Base-by-base conservation (phyloP, 37 sponge, comb jelly and placozoan genomes). In the Aplysina aerophoba region DNA sequence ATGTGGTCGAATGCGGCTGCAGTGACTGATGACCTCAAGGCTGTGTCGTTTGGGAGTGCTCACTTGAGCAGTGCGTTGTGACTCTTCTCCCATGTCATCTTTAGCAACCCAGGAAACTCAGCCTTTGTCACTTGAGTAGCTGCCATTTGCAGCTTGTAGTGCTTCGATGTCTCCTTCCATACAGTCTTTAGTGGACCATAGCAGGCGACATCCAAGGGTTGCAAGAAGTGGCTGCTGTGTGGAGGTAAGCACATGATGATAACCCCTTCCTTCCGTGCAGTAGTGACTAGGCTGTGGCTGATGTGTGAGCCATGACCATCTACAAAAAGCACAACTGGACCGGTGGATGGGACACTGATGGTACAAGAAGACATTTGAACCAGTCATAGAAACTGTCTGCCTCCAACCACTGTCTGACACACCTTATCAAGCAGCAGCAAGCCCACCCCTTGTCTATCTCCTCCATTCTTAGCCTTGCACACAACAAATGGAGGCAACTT, bases 271-370 rank as follows among this genome's bases (percentile, higher is more conserved):
- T 69, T 55, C 14, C 75, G 66, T 31, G 91, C 91, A 61, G 33
- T 15, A n/a, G 68, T 68, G 54, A 87, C 80, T 30, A 87, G 31
- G 16, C 36, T 37, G 25, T 83, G 39, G 50, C 72, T 74, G 27
- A 88, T 25, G 61, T 91, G 85, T 28, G 85, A 88, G 44, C 83
- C 82, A 81, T 91, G 88, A n/a, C 92, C 92, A 91, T 91, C 92
- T 81, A 91, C 40, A 55, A 91, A 80, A 27, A 91, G 86, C 6
- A 88, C 39, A 12, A 84, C 82, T 24, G 92, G 88, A 28, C 37
- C 56, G 15, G 50, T 25, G 71, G 54, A 41, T 82, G 50, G 20
- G 73, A 25, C 14, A 83, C 87, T 58, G 88, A 77, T 36, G 85
- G 87, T 11, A 87, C 56, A 40, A 91, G 84, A n/a, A 67, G 22